A percentile compares a stretch with the other conserved stretches of the same genome.
Evolutionary conservation across 2,113 vertebrate species (phyloP).

Genomic region (Spermophilus dauricus): DNA sequence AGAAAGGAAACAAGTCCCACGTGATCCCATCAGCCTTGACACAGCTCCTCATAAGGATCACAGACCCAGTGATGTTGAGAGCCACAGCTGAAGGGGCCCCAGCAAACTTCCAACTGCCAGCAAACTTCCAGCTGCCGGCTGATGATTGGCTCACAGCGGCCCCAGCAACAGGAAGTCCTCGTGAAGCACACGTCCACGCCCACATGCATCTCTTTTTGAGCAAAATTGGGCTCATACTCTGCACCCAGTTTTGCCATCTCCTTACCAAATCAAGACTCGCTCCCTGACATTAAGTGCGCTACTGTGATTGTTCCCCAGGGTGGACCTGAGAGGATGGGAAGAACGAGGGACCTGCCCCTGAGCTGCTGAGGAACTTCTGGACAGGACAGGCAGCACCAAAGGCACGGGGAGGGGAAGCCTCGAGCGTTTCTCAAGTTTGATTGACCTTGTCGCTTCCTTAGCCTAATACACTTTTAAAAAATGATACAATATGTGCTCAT

Average conservation of each 20-base stretch:
- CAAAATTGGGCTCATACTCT: too few relatives aligned
- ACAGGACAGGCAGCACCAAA: background rate
- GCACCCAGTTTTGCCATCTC: background rate
- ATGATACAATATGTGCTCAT: background rate
- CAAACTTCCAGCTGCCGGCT: too few relatives aligned
- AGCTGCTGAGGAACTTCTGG: background rate
- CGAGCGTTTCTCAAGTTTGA: background rate
- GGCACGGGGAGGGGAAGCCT: background rate
- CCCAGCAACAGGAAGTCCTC: too few relatives aligned
- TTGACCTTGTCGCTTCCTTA: background rate
- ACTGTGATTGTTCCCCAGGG: background rate
- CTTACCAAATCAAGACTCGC: background rate
- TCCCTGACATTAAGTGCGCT: too few relatives aligned
- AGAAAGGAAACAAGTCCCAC: background rate
- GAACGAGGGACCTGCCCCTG: rapidly evolving
- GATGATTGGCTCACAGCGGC: too few relatives aligned
- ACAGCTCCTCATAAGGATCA: background rate
- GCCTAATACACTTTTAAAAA: background rate
- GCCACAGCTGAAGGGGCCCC: too few relatives aligned
- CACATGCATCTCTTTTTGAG: background rate
- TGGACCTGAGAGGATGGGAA: too few relatives aligned
- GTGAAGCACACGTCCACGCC: too few relatives aligned
- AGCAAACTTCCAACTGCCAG: too few relatives aligned
- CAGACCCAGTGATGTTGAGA: background rate
- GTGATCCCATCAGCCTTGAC: background rate